phyloP scores from a whole-genome alignment of 1,140 invertebrate genomes.

The Tetramorium alpestre region DNA sequence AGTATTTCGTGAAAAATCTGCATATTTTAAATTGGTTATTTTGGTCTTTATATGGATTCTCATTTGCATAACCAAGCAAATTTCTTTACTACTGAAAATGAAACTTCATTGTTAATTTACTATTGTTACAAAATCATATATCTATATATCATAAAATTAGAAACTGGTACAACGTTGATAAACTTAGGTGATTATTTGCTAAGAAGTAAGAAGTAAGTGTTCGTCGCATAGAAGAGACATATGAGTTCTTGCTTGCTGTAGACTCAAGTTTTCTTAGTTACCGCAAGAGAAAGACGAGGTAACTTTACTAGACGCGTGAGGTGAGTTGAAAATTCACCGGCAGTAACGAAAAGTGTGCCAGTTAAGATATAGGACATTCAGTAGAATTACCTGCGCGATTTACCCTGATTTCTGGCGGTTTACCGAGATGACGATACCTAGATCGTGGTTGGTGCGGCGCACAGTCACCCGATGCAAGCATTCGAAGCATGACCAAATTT shows the following conservation, averaged over 20 bases:
- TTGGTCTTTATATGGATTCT: background rate
- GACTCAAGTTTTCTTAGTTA: constrained; percentile 3
- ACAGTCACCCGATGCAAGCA: constrained; percentile 20
- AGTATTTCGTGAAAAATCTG: background rate
- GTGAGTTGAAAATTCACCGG: background rate
- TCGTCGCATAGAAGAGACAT: background rate
- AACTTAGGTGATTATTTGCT: background rate
- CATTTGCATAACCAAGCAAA: background rate
- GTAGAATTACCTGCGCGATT: constrained; percentile 27
- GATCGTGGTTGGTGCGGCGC: constrained; percentile 27
- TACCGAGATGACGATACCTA: constrained; percentile 47
- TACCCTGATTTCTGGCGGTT: constrained; percentile 51
- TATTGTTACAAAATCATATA: background rate
- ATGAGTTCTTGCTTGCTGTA: background rate
- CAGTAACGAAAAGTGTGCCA: background rate
- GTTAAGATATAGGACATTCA: constrained; percentile 16
- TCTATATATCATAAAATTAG: background rate
- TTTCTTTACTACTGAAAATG: background rate
- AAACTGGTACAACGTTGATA: background rate
- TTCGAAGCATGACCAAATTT: constrained; percentile 48
- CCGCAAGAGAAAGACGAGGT: background rate
- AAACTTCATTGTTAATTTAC: background rate
- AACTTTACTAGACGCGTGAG: constrained; percentile 3
- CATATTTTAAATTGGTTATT: background rate
- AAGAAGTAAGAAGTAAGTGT: background rate